Conservation (phyloP, 2,113 vertebrate genomes). For the Rhinolophus sinicus region DNA sequence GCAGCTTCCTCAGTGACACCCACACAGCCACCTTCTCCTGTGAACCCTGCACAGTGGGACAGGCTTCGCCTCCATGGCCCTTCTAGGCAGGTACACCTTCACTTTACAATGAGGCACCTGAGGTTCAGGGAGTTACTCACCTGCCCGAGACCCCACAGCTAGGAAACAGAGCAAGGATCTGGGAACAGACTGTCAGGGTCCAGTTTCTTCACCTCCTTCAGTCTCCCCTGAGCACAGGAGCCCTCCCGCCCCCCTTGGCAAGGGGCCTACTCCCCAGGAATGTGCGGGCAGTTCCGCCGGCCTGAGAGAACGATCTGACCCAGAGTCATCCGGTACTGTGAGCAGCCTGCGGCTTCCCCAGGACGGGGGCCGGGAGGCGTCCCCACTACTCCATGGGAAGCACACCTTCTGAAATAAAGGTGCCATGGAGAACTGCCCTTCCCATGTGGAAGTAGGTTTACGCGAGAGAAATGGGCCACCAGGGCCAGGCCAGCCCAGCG, state of each 20-base stretch:
- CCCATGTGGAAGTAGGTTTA: rapidly evolving
- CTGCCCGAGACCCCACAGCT: not conserved
- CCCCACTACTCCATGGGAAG: not conserved
- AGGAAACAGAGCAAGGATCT: not conserved
- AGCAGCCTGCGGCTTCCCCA: not conserved
- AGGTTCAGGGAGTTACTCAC: rapidly evolving
- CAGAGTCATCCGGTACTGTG: not conserved
- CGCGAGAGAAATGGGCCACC: not conserved
- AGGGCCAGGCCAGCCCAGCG: not conserved
- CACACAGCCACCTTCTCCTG: not conserved
- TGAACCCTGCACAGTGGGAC: not conserved
- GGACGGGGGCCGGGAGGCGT: not conserved
- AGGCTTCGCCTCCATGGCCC: not conserved
- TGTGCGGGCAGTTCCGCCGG: not conserved
- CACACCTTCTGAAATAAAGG: not conserved
- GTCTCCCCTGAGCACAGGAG: not conserved
- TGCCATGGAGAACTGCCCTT: not conserved
- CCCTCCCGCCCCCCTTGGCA: not conserved
- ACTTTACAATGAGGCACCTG: not conserved
- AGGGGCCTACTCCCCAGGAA: not conserved
- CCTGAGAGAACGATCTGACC: not conserved
- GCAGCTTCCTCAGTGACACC: not conserved
- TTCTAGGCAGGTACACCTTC: not conserved
- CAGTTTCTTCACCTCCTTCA: not conserved
- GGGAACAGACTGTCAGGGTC: rapidly evolving